These are phyloP conservation scores for Artibeus lituratus DNA, from an alignment of 2,797 vertebrate genomes.

Conservation along the genomic window DNA sequence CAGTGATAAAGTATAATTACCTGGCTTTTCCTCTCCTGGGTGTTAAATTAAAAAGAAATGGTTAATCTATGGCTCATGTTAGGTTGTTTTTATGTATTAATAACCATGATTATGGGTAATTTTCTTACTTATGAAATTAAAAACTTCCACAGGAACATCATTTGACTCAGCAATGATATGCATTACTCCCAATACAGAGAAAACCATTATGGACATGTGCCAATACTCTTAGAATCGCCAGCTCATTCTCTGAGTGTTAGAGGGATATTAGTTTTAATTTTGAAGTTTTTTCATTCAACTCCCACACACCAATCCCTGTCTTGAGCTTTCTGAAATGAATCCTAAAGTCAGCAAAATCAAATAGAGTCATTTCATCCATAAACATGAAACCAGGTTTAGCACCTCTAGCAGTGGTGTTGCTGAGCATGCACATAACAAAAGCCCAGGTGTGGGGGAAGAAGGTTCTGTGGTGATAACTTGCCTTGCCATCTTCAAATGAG, in stretches of 20 bases:
- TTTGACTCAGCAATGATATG: constrained; percentile 66
- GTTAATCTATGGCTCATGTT: constrained; percentile 68
- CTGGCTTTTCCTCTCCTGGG: constrained; percentile 40
- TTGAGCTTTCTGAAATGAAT: constrained; percentile 72
- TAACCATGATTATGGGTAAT: constrained; percentile 76
- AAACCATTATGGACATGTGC: constrained; percentile 64
- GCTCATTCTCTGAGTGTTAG: constrained; percentile 65
- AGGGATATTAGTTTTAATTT: constrained; percentile 63
- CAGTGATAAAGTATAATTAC: constrained; percentile 58
- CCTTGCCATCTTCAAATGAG: constrained; percentile 42
- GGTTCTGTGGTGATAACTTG: not conserved
- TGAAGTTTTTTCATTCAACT: constrained; percentile 67
- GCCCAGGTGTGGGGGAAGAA: not conserved
- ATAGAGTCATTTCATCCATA: constrained; percentile 39
- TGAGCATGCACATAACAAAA: not conserved
- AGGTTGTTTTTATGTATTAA: constrained; percentile 74
- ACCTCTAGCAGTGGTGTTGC: not conserved
- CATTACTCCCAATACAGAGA: constrained; percentile 65
- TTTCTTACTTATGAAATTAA: constrained; percentile 77
- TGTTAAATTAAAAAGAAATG: constrained; percentile 71
- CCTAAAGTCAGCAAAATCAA: constrained; percentile 64
- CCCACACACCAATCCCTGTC: constrained; percentile 56
- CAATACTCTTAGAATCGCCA: constrained; percentile 57
- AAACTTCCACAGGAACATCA: constrained; percentile 68
- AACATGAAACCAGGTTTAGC: constrained; percentile 37